Percentiles rank a stretch among this genome's conserved stretches.
phyloP scores from a whole-genome alignment of 2,113 vertebrate species.

The Equus quagga region DNA sequence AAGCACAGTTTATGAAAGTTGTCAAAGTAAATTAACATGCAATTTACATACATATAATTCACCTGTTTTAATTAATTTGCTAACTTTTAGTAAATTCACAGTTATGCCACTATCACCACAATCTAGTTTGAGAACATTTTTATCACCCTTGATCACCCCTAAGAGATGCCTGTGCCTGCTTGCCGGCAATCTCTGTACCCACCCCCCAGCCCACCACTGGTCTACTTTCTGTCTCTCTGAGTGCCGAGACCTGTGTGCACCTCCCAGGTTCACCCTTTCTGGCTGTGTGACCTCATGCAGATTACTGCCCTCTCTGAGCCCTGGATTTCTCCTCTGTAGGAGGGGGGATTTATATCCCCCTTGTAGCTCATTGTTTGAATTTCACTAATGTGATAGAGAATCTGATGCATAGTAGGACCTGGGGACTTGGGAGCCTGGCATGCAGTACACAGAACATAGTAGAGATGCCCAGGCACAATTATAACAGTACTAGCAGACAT shows the following conservation, averaged over 20 bases:
- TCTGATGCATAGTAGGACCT: background rate
- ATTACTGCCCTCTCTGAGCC: background rate
- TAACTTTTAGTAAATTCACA: background rate
- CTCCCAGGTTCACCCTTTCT: background rate
- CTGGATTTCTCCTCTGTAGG: background rate
- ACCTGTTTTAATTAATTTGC: background rate
- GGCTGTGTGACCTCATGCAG: background rate
- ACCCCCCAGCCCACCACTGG: fast-evolving
- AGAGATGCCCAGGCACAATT: background rate
- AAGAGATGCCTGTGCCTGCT: background rate
- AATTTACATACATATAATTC: background rate
- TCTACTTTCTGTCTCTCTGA: background rate
- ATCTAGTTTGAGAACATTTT: background rate
- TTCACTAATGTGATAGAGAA: background rate
- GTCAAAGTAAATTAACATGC: background rate
- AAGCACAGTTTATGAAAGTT: background rate
- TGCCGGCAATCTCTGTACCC: fast-evolving
- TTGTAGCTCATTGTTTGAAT: background rate
- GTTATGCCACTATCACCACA: background rate
- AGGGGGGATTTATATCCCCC: background rate
- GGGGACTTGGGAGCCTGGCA: background rate
- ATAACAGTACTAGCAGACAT: background rate
- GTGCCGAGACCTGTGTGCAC: background rate
- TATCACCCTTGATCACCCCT: background rate
- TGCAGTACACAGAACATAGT: fast-evolving